Evolutionary conservation across 92 coral and sea anemone genomes (phyloP).

Genomic region (Phenganax marumi): DNA sequence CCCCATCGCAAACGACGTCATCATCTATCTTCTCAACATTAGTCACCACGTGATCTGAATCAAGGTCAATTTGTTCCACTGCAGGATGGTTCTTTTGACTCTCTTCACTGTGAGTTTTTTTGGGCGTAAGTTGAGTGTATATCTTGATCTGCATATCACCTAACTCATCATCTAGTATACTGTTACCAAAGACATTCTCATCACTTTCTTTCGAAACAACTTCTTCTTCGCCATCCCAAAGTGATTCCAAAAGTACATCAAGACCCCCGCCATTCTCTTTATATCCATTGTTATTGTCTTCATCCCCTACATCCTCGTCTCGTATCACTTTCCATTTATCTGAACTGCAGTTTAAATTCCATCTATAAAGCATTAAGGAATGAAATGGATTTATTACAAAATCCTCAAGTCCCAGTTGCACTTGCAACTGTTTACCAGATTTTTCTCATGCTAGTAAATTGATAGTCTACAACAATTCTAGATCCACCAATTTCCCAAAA

Average conservation of each 20-base stretch:
- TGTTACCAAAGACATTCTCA: conserved; percentile 32
- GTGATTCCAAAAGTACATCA: conserved; percentile 40
- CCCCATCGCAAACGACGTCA: neutral
- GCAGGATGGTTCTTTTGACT: neutral
- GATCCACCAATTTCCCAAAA: no score
- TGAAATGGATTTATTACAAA: neutral
- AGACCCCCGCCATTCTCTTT: conserved; percentile 19
- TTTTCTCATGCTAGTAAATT: neutral
- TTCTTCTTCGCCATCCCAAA: conserved; percentile 22
- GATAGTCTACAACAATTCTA: neutral
- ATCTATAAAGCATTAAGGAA: conserved; percentile 41
- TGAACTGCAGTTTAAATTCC: conserved; percentile 52
- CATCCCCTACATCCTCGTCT: neutral
- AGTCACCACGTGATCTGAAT: neutral
- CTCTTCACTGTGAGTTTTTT: neutral
- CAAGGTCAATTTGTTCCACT: neutral
- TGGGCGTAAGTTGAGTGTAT: conserved; percentile 25
- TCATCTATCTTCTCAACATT: neutral
- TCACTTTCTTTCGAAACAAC: neutral
- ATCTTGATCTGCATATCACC: conserved; percentile 32
- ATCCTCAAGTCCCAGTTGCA: neutral
- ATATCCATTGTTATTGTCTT: conserved; percentile 17
- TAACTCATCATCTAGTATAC: conserved; percentile 35
- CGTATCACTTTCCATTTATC: conserved; percentile 50
- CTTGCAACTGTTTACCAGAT: neutral